Evolutionary conservation across 1,140 invertebrate genomes (phyloP), one percentile per base, ranked within the genome.

Genomic region (Maniola jurtina): DNA sequence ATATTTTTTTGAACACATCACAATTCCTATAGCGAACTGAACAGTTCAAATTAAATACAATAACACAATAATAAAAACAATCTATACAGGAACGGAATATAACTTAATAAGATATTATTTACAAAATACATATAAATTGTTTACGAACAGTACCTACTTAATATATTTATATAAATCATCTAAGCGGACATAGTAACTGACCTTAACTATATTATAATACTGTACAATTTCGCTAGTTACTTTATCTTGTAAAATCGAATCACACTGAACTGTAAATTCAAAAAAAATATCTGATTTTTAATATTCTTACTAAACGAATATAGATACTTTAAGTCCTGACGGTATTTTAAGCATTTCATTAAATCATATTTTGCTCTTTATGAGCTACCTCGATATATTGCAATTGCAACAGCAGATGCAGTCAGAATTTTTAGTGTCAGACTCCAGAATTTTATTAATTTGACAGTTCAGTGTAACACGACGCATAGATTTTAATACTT

Each of bases 211-310:
- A 71, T 82, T 84, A 89, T 89, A 90, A 90, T 90, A 90, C 88
- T 90, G 88, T 90, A 90, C 88, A 89, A 89, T 90, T 90, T 89
- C 84, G 79, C 88, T 90, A 90, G 78, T 88, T 81, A 81, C 76
- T 79, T 81, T 75, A 77, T 58, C 64, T 63, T 85, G 81, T 83
- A 84, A 85, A 84, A 47, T 10, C 66, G 35, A 16, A 25, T 50
- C 55, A 68, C 66, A 63, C 61, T 68, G 35, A 50, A 52, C 61
- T 59, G 59, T 52, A 16, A 34, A 66, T 52, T 25, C 15, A 15
- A 11, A 45, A 5, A 8, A 45, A 9, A 3, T 38, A 1, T 38
- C 38, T 38, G 38, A 9, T 3, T 6, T 9, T 1, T 2, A 38
- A 9, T 38, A 9, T 38, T 38, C 10, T 11, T 38, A 38, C 10